Evolutionary conservation across 2,113 vertebrate genomes (phyloP).

Genomic region (Bambusicola thoracicus): DNA sequence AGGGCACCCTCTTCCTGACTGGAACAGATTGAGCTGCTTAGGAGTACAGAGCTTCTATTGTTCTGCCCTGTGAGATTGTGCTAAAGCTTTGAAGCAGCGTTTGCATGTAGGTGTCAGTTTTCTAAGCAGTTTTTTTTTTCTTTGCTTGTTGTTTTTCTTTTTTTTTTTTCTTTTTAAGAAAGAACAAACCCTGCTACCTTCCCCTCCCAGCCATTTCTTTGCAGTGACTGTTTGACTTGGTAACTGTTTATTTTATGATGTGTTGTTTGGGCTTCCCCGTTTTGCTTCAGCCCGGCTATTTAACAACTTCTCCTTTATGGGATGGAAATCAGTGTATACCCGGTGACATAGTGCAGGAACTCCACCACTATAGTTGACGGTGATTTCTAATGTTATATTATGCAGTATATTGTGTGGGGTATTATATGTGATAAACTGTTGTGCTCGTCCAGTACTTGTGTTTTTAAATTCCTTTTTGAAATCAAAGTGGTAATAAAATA

Average conservation of each 20-base stretch:
- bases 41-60: constrained; percentile 27
- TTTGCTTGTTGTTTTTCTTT: neutral
- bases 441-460: neutral
- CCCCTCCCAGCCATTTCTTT: constrained; percentile 31
- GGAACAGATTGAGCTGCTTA: constrained; percentile 4
- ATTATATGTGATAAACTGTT: neutral
- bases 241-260: constrained; percentile 49
- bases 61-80: constrained; percentile 10
- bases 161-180: neutral
- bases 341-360: neutral
- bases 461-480: neutral
- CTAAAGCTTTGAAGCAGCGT: constrained; percentile 29
- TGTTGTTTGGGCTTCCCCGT: constrained; percentile 36
- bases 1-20: constrained; percentile 39
- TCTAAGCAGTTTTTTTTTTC: constrained; percentile 26
- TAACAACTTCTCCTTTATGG: neutral
- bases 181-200: neutral
- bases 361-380: neutral
- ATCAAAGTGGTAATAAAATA: neutral
- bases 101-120: constrained; percentile 58
- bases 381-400: neutral
- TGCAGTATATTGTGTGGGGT: neutral
- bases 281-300: constrained; percentile 32
- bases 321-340: neutral
- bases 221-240: constrained; percentile 29